Conservation (phyloP, 2,113 vertebrate genomes). For the Pipra filicauda region DNA sequence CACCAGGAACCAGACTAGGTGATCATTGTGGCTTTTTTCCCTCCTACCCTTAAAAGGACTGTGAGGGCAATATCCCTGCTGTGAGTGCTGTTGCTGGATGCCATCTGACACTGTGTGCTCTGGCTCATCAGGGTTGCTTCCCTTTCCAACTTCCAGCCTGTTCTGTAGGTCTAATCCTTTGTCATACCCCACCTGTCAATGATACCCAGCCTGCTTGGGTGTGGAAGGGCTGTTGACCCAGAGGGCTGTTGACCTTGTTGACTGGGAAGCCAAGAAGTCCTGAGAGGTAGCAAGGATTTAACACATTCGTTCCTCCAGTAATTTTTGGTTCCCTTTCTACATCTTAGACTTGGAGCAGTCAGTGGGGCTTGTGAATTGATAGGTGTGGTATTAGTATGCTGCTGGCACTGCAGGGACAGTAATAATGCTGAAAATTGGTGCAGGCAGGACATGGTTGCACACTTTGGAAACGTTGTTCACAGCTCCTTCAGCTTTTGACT, state of each 20-base stretch:
- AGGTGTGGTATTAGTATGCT: background rate
- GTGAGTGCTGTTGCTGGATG: background rate
- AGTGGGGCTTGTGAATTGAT: background rate
- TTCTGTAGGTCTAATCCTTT: background rate
- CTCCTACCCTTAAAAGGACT: background rate
- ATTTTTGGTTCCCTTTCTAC: background rate
- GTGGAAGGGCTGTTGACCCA: background rate
- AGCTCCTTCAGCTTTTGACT: background rate
- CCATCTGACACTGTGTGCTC: background rate
- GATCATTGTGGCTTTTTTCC: background rate
- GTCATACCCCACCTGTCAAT: background rate
- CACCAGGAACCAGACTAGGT: background rate
- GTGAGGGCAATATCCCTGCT: background rate
- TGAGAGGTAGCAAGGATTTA: background rate
- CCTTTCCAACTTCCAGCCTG: background rate
- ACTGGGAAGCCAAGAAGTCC: background rate
- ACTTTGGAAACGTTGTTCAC: background rate
- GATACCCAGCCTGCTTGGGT: background rate
- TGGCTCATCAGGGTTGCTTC: background rate
- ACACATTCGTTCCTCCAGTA: fast-evolving
- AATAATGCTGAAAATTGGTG: background rate
- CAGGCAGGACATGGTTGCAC: background rate
- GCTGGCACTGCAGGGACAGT: background rate
- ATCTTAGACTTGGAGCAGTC: background rate
- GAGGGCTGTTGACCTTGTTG: background rate